Base-by-base conservation (phyloP, 2,797 vertebrate genomes). In the Pseudochromis fuscus region DNA sequence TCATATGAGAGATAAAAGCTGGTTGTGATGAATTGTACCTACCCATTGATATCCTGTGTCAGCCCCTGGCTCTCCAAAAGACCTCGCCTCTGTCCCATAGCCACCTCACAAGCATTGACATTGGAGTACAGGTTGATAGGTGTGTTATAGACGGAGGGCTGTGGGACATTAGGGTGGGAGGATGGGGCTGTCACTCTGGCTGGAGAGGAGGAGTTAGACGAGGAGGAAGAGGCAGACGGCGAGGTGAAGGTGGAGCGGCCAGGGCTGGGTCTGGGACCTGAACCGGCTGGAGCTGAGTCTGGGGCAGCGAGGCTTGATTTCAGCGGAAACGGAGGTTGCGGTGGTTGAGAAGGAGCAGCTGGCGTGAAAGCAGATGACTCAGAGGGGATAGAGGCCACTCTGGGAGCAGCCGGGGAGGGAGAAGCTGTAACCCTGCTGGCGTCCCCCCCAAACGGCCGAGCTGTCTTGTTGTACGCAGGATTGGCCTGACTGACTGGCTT, bases 281-380 rank as follows among this genome's bases (percentile, higher is more conserved):
- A 46, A 87, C 48, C 87, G 85, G 76, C 81, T 30, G 60, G 75
- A 72, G 69, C 83, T 2, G 82, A 89, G 52, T 86, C 90, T 82
- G 88, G 86, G 86, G 94, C 92, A 64, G 94, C 88, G 4, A 95
- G 86, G 93, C 88, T 19, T 67, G 96, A 91, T 93, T 19, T 95
- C 86, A 93, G 94, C 66, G 73, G 95, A 91, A 94, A 97, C 52
- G 95, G 96, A 89, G 88, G 96, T 94, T 94, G 89, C 40, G 88
- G 92, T 77, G 65, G 90, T 64, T 94, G 94, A 77, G 93, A 93
- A 1, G 92, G 85, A 27, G 94, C 90, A 40, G 96, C 95, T n/a
- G 96, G 96, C 60, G 95, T 95, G 91, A 99, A 99, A 90, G 97
- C 97, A 0, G 97, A 99, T 24, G 95, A 96, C 3, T 96, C 96